phyloP scores from a whole-genome alignment of 2,888 invertebrate genomes.

The Plagodis dolabraria region DNA sequence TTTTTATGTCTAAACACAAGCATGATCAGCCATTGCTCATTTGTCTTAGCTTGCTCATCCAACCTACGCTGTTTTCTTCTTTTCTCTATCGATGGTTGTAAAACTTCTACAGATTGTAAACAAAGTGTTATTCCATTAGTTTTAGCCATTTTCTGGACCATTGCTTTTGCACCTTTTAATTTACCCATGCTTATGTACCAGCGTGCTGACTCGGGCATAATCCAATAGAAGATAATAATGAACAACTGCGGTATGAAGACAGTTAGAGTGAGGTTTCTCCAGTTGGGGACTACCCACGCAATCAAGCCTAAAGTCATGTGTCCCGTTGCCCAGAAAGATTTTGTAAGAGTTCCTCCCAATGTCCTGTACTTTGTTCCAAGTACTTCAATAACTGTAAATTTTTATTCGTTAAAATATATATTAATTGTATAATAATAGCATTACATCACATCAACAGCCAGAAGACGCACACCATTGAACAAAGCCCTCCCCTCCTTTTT shows the following conservation, averaged over 20 bases:
- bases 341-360: slow-evolving; percentile 87
- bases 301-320: slow-evolving; percentile 87
- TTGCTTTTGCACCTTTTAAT: slow-evolving; percentile 85
- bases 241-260: slow-evolving; percentile 88
- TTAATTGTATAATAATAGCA: too few species aligned
- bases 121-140: slow-evolving; percentile 75
- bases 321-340: slow-evolving; percentile 88
- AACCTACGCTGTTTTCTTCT: not conserved
- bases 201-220: slow-evolving; percentile 88
- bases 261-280: slow-evolving; percentile 87
- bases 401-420: too few species aligned
- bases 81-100: slow-evolving; percentile 44
- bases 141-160: slow-evolving; percentile 85
- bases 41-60: not conserved
- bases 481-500: too few species aligned
- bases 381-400: slow-evolving; percentile 87
- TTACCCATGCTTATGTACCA: slow-evolving; percentile 90
- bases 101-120: slow-evolving; percentile 52
- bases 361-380: slow-evolving; percentile 89
- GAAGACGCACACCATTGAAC: too few species aligned
- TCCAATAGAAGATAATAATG: slow-evolving; percentile 87
- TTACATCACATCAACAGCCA: too few species aligned
- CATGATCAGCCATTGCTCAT: slow-evolving; percentile 51
- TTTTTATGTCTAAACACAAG: slow-evolving; percentile 54
- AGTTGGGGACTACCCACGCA: slow-evolving; percentile 88